These are phyloP conservation scores for Phocides pigmalion DNA, from an alignment of 1,140 invertebrate genomes.

Conservation along the genomic window DNA sequence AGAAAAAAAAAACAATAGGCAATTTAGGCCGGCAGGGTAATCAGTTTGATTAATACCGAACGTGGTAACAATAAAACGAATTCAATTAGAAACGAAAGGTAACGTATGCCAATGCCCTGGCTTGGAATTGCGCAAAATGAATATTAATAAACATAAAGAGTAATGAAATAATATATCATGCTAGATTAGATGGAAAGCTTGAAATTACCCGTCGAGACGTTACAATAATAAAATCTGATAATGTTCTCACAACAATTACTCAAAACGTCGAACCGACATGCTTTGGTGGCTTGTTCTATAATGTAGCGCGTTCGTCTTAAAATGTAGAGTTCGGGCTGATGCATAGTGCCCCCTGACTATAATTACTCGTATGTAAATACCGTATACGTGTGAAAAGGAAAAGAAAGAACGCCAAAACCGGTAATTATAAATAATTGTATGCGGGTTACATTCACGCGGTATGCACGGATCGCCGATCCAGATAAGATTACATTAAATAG, in stretches of 20 bases:
- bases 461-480: conserved; percentile 74
- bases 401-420: conserved; percentile 76
- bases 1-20: conserved; percentile 78
- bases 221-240: conserved; percentile 73
- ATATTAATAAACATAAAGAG: conserved; percentile 73
- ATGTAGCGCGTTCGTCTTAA: conserved; percentile 67
- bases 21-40: conserved; percentile 78
- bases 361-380: conserved; percentile 80
- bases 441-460: conserved; percentile 72
- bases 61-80: conserved; percentile 79
- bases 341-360: conserved; percentile 65
- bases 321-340: conserved; percentile 72
- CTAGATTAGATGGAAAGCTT: conserved; percentile 79
- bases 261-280: conserved; percentile 70
- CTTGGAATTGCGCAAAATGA: conserved; percentile 85
- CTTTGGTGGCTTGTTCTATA: conserved; percentile 61
- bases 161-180: conserved; percentile 83
- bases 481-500: conserved; percentile 79
- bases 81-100: conserved; percentile 81
- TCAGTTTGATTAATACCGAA: conserved; percentile 82
- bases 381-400: conserved; percentile 79
- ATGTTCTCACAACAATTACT: conserved; percentile 74
- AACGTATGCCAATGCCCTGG: conserved; percentile 93
- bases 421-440: conserved; percentile 80
- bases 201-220: conserved; percentile 67